phyloP scores from a whole-genome alignment of 2,113 vertebrate species.

The Aldabrachelys gigantea region DNA sequence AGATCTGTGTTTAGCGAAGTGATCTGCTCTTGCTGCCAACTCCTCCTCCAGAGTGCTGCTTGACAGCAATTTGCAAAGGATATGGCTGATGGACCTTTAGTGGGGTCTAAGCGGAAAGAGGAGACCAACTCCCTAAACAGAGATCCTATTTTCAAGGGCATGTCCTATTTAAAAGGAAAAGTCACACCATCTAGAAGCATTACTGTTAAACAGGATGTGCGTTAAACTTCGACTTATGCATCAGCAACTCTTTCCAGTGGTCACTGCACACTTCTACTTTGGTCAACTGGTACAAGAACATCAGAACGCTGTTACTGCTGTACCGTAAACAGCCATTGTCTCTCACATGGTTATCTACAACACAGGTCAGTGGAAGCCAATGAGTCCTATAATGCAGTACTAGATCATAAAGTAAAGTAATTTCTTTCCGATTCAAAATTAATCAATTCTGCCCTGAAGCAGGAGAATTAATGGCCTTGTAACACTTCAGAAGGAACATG shows the following conservation, averaged over 20 bases:
- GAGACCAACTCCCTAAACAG: background rate
- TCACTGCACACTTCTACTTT: background rate
- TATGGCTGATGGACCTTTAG: background rate
- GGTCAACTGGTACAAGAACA: background rate
- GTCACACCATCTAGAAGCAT: background rate
- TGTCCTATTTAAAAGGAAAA: too few relatives aligned
- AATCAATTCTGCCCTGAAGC: background rate
- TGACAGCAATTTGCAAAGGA: background rate
- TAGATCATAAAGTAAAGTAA: background rate
- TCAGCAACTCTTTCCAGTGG: background rate
- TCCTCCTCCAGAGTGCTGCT: background rate
- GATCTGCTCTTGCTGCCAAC: background rate
- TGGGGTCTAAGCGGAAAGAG: background rate
- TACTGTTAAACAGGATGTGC: background rate
- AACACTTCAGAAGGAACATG: background rate
- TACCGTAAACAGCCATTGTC: background rate
- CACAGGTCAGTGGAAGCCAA: background rate
- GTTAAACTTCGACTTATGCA: accelerated
- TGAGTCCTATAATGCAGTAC: background rate
- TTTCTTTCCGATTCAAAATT: background rate
- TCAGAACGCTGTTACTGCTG: background rate
- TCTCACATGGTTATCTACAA: background rate
- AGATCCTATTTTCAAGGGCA: too few relatives aligned
- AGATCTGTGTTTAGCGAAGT: background rate
- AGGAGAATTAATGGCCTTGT: background rate